These are phyloP conservation scores for Andrena dorsata DNA, from an alignment of 2,888 invertebrate genomes.

Conservation along the genomic window DNA sequence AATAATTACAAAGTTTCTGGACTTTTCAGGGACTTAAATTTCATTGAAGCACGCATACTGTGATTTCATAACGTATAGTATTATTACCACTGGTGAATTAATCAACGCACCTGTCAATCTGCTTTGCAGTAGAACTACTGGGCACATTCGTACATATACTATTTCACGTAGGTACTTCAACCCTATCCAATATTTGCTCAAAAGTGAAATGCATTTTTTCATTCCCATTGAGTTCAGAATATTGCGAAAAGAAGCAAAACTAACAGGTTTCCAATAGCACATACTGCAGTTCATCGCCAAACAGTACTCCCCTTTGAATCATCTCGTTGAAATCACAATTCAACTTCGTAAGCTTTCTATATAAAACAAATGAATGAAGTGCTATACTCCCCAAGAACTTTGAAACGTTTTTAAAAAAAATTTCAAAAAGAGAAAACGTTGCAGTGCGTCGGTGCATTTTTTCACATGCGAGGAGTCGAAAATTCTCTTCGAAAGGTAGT, in stretches of 20 bases:
- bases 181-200: no score
- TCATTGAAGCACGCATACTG: background rate
- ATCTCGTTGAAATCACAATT: no score
- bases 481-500: background rate
- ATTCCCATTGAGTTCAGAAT: background rate
- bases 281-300: slow-evolving; percentile 4
- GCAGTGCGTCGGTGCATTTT: background rate
- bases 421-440: background rate
- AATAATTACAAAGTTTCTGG: background rate
- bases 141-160: background rate
- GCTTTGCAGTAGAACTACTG: background rate
- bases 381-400: no score
- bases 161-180: no score
- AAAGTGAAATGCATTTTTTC: no score
- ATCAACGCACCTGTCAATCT: background rate
- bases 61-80: background rate
- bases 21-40: background rate
- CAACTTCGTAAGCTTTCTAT: no score
- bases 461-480: background rate
- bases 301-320: slow-evolving; percentile 36
- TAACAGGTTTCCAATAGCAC: background rate
- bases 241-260: slow-evolving; percentile 1
- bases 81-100: background rate
- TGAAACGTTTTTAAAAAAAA: no score
- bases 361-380: no score